Evolutionary conservation across 2,888 invertebrate genomes (phyloP).

Genomic region (Mamestra brassicae): DNA sequence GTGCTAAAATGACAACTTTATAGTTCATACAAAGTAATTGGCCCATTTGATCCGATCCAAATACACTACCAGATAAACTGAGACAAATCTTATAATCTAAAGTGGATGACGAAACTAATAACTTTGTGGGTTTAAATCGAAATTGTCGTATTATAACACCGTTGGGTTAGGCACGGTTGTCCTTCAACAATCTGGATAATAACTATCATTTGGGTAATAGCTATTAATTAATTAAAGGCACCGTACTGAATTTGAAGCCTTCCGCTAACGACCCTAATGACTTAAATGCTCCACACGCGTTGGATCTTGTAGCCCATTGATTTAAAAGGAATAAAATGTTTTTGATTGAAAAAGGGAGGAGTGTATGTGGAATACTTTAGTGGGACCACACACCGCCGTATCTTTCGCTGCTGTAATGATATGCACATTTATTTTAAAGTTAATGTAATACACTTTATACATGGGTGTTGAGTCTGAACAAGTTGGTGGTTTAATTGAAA

Average conservation of each 20-base stretch:
- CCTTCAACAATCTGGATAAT: slow-evolving; percentile 76
- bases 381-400: slow-evolving; percentile 87
- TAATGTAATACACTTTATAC: slow-evolving; percentile 73
- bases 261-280: slow-evolving; percentile 83
- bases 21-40: slow-evolving; percentile 34
- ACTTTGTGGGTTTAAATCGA: slow-evolving; percentile 55
- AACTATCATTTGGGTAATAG: slow-evolving; percentile 84
- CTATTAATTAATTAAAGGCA: slow-evolving; percentile 86
- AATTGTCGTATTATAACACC: slow-evolving; percentile 65
- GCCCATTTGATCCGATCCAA: slow-evolving; percentile 31
- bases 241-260: slow-evolving; percentile 81
- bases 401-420: slow-evolving; percentile 87
- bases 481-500: slow-evolving; percentile 62
- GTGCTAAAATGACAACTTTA: slow-evolving; percentile 42
- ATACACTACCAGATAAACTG: slow-evolving; percentile 40
- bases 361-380: slow-evolving; percentile 77
- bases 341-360: slow-evolving; percentile 77
- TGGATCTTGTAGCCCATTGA: slow-evolving; percentile 82
- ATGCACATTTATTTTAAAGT: slow-evolving; percentile 89
- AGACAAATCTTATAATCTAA: slow-evolving; percentile 35
- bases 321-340: slow-evolving; percentile 81
- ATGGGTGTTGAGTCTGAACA: slow-evolving; percentile 68
- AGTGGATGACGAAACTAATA: slow-evolving; percentile 57
- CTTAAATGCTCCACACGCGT: slow-evolving; percentile 83
- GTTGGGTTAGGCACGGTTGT: slow-evolving; percentile 68